Evolutionary conservation across 2,113 vertebrate species (phyloP), one percentile per base, ranked within the genome.

Genomic region (Catagonus wagneri): DNA sequence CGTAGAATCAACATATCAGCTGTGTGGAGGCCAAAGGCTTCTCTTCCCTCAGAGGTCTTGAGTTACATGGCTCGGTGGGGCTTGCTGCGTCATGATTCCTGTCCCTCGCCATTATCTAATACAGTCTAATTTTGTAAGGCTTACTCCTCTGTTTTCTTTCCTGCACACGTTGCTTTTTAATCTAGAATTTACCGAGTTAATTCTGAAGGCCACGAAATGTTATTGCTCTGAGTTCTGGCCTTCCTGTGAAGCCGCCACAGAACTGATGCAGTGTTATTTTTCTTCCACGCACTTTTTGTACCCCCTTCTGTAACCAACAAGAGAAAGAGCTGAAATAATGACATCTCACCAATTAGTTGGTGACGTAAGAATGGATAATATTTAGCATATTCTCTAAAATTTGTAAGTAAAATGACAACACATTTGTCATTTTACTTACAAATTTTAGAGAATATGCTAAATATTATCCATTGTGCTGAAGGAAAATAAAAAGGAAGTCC

Each of bases 341-440:
- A 97, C 94, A 97, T 97, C 96, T 98, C 98, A 97, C 97, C 97
- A 98, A 97, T 98, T 97, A 97, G 98, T 97, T 98, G 97, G 98
- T 98, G 96, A 44, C 4, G 1, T 36, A 80, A 79, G 69, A 93
- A 44, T n/a, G n/a, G n/a, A n/a, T n/a, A n/a, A n/a, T n/a, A n/a
- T n/a, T n/a, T n/a, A n/a, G n/a, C n/a, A n/a, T n/a, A n/a, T n/a
- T n/a, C n/a, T n/a, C n/a, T n/a, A n/a, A n/a, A n/a, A n/a, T n/a
- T n/a, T n/a, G n/a, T n/a, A n/a, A n/a, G n/a, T n/a, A n/a, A n/a
- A n/a, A n/a, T n/a, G n/a, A n/a, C n/a, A n/a, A n/a, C n/a, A n/a
- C n/a, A n/a, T n/a, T n/a, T n/a, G n/a, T n/a, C n/a, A 4, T 85
- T 56, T 90, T 75, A 83, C 74, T 92, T 87, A 89, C 78, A 95